Base-by-base conservation (phyloP, 1,140 invertebrate genomes). In the Lepidurus packardi region DNA sequence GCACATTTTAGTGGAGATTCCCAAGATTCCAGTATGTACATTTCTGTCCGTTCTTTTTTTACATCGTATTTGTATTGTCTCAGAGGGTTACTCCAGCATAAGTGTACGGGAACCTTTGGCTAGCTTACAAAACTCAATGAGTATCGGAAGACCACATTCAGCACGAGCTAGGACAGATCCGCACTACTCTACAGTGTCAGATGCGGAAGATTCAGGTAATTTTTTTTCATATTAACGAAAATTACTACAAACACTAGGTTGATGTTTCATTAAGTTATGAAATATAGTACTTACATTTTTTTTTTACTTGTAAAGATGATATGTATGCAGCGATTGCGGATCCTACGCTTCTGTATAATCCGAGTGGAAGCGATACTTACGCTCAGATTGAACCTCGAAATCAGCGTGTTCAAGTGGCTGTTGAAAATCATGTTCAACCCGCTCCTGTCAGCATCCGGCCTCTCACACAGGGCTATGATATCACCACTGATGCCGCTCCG, bases 281-380 rank as follows among this genome's bases (percentile, higher is more conserved):
- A 4, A 4, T 81, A 79, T 81, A 78, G 44, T 81, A 81, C 78
- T 78, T 82, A 80, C 80, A 82, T 79, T 80, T 82, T 77, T 82
- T 80, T 78, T 80, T 82, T 81, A 81, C 81, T 82, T 83, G 34
- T 81, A 80, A 82, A 92, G 93, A 95, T 85, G 94, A 96, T 86
- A 94, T 94, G 87, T 95, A 96, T 85, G 93, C 93, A 1, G 93
- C 93, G 5, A 94, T 94, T 78, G 92, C 94, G 80, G 94, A 95
- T 82, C 92, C 83, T 73, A 80, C 78, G 90, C 78, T 90, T 89
- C 85, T 92, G 7, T 92, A 92, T 79, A 91, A 90, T 0, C 91
- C 91, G 82, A 93, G 91, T n/a, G 94, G 92, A 78, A 81, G 81
- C 41, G 80, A 79, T 43, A 94, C 93, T 5, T 95, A 95, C 85